Base-by-base conservation (phyloP, 2,888 invertebrate genomes). In the Ceratothoa steindachneri region DNA sequence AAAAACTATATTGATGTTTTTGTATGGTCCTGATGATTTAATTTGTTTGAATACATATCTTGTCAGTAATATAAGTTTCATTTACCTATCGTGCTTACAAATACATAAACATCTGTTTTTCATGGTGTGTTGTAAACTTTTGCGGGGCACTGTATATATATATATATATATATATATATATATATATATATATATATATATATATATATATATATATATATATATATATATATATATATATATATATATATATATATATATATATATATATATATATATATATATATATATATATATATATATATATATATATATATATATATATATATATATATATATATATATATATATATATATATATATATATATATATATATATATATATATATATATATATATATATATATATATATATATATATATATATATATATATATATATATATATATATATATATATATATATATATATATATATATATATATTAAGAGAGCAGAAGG, bases 101-200 rank as follows among this genome's bases (percentile, higher is more conserved):
- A n/a, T n/a, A n/a, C n/a, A n/a, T n/a, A n/a, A n/a, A n/a, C n/a
- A n/a, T n/a, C n/a, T n/a, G n/a, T n/a, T n/a, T n/a, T n/a, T n/a
- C n/a, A n/a, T n/a, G n/a, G n/a, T n/a, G n/a, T n/a, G n/a, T n/a
- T n/a, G n/a, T n/a, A n/a, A n/a, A n/a, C n/a, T n/a, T n/a, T n/a
- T n/a, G n/a, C n/a, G n/a, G n/a, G n/a, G n/a, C n/a, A n/a, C n/a
- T n/a, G n/a, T n/a, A n/a, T n/a, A n/a, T 69, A 69, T 69, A 69
- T 69, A 69, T 69, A 69, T 69, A 69, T 69, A 69, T 69, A 69
- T 69, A 69, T 69, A 69, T 69, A 69, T 52, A 69, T 69, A 67
- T 67, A 67, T 30, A 67, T 67, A 67, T 67, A 67, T 67, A 67
- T 67, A 67, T 67, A 67, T 67, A 67, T 67, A 69, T 69, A 69